These are phyloP conservation scores for Tapirus indicus DNA, from an alignment of 2,797 vertebrate genomes.

Conservation along the genomic window DNA sequence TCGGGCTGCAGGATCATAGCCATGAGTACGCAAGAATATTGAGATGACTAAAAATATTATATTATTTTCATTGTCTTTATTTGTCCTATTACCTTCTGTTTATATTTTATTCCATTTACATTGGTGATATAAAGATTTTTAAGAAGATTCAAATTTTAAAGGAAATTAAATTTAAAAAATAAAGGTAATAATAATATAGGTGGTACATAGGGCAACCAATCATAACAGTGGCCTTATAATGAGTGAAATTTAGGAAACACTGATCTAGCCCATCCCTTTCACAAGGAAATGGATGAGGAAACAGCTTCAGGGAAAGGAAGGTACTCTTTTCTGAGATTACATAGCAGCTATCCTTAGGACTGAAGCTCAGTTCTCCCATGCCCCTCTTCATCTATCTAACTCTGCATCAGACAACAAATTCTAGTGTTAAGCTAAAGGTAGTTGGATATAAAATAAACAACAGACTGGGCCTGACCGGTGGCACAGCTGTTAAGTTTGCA, in stretches of 20 bases:
- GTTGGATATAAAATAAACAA: background rate
- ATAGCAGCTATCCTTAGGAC: background rate
- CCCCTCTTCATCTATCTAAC: background rate
- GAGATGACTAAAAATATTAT: background rate
- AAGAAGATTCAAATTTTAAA: conserved; percentile 42
- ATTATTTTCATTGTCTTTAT: conserved; percentile 3
- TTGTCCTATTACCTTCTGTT: background rate
- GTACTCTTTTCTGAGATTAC: background rate
- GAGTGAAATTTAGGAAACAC: background rate
- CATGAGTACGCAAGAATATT: background rate
- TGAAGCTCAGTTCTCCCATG: background rate
- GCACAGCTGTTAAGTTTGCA: too few species aligned
- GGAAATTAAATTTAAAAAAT: background rate
- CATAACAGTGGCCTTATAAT: background rate
- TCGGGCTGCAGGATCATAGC: background rate
- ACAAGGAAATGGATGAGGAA: background rate
- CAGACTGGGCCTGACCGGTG: background rate
- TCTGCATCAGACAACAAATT: background rate
- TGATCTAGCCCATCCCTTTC: background rate
- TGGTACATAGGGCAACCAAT: background rate
- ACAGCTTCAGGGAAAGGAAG: background rate
- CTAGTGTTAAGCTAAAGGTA: background rate
- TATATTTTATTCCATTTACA: background rate
- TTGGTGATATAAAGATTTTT: background rate
- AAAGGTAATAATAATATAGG: background rate